A percentile compares a stretch with the other conserved stretches of the same genome.
phyloP scores from a whole-genome alignment of 2,797 vertebrate species.

The Tenualosa thibaudeaui region DNA sequence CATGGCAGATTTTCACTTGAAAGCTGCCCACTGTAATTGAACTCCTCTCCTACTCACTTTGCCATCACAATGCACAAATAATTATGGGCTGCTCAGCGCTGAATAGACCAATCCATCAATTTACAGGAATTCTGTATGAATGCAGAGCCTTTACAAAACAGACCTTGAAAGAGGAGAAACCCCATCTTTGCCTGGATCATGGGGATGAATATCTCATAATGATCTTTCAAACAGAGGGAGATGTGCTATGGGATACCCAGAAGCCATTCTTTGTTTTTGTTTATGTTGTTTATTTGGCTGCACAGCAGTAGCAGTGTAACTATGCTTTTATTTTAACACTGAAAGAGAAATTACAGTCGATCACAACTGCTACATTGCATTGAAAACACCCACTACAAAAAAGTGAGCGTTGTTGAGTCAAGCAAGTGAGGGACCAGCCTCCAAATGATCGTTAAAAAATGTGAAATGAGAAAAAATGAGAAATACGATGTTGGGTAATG shows the following conservation, averaged over 20 bases:
- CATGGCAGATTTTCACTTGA: not conserved
- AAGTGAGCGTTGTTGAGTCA: not conserved
- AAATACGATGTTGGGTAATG: not conserved
- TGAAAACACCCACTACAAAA: not conserved
- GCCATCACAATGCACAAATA: not conserved
- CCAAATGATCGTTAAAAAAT: not conserved
- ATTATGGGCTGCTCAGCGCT: not conserved
- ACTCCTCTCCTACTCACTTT: not conserved
- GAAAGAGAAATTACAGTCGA: not conserved
- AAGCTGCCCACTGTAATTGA: slow-evolving; percentile 5
- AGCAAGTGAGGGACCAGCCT: not conserved
- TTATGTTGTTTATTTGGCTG: too few relatives aligned
- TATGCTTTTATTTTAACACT: not conserved
- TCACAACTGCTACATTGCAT: not conserved
- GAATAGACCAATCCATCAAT: slow-evolving; percentile 20
- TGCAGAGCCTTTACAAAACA: not conserved
- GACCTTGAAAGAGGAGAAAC: not conserved
- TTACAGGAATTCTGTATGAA: not conserved
- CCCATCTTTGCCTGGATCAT: not conserved
- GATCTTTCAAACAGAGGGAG: not conserved
- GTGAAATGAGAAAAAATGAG: not conserved
- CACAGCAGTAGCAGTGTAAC: not conserved
- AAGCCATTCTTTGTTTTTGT: not conserved
- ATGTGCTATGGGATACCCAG: not conserved
- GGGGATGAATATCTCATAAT: not conserved